A percentile compares a stretch with the other conserved stretches of the same genome.
Conservation (phyloP, 2,113 vertebrate species). For the Rhabdomys dilectus region DNA sequence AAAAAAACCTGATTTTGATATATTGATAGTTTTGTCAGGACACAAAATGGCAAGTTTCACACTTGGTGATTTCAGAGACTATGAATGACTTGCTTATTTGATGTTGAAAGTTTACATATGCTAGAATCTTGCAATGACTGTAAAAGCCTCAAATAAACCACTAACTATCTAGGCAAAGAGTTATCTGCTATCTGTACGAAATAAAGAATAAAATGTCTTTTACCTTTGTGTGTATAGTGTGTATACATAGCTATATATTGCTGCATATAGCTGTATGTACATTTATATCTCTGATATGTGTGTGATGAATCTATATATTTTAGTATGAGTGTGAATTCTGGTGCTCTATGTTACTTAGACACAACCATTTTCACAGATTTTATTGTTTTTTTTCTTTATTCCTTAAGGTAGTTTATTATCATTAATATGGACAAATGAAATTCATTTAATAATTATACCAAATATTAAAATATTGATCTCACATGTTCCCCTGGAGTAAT, state of each 20-base stretch:
- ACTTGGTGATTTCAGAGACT: not conserved
- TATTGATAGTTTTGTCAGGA: not conserved
- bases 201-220: not conserved
- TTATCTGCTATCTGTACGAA: not conserved
- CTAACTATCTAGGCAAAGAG: not conserved
- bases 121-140: not conserved
- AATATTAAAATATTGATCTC: not conserved
- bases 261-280: fast-evolving
- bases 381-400: not conserved
- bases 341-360: not conserved
- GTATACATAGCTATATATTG: fast-evolving
- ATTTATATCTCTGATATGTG: not conserved
- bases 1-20: not conserved
- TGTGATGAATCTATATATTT: not conserved
- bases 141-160: not conserved
- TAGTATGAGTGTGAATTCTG: not conserved
- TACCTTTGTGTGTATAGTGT: not conserved
- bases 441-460: not conserved
- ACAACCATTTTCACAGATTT: not conserved
- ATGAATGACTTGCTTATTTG: not conserved
- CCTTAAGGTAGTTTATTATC: not conserved
- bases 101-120: not conserved
- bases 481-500: not conserved
- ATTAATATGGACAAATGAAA: not conserved
- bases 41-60: not conserved